Evolutionary conservation across 2,113 vertebrate species (phyloP).

Genomic region (Trematocara macrostoma): DNA sequence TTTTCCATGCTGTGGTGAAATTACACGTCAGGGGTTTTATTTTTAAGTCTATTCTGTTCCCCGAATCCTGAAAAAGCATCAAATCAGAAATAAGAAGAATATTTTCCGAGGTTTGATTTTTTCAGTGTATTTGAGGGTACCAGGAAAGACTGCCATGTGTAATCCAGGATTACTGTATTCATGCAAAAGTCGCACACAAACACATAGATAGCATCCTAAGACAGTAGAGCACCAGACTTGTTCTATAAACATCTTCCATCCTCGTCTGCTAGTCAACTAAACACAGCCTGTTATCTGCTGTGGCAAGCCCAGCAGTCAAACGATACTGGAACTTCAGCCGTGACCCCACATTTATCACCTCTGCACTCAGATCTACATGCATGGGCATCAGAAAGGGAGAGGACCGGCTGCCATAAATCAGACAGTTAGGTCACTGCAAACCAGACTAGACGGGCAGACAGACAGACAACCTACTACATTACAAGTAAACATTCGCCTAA

Average conservation of each 20-base stretch:
- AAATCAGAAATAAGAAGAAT: neutral
- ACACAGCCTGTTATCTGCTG: neutral
- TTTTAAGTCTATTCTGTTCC: neutral
- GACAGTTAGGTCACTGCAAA: conserved; percentile 7
- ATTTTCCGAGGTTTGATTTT: neutral
- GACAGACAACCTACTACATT: neutral
- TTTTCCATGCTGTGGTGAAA: neutral
- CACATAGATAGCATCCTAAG: neutral
- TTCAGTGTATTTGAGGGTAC: neutral
- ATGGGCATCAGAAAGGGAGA: conserved; percentile 4
- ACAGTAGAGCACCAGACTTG: neutral
- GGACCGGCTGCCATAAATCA: neutral
- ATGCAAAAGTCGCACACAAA: neutral
- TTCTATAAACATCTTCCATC: conserved; percentile 5
- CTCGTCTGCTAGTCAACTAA: neutral
- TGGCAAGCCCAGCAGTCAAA: neutral
- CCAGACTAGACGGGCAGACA: neutral
- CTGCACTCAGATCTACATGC: conserved; percentile 26
- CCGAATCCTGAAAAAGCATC: neutral
- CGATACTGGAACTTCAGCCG: conserved; percentile 19
- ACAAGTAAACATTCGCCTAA: conserved; percentile 14
- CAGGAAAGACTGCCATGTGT: neutral
- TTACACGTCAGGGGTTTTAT: neutral
- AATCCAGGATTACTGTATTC: neutral
- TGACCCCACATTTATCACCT: conserved; percentile 53